Base-by-base conservation (phyloP, 2,888 invertebrate species). In the Andrena camellia region DNA sequence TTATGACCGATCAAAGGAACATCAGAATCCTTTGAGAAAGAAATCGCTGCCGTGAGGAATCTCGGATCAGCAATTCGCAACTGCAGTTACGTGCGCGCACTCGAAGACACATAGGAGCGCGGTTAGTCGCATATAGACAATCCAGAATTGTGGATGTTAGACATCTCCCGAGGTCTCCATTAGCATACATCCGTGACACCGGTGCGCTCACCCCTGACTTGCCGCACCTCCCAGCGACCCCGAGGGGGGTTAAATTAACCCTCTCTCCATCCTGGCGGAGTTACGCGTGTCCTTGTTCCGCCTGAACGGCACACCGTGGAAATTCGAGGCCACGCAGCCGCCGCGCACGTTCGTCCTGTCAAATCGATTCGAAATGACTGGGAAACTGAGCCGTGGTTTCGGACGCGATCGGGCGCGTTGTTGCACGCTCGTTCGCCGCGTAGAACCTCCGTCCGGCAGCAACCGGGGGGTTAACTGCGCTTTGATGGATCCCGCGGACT, bases 131-230 rank as follows among this genome's bases (percentile, higher is more conserved):
- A 70, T 84, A 83, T 84, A 87, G 88, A 83, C 90, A 90, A 91
- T 90, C 92, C 85, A 84, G 86, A 84, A 86, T 88, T 90, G 87
- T 90, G 83, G 88, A 92, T 91, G 92, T 92, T 90, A 92, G 90
- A 92, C 91, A 90, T 92, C 89, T 91, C 89, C 86, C 83, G 89
- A 90, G 92, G 89, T 92, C 90, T 92, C 90, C 90, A 93, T 93
- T 93, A 93, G 91, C 92, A 93, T 93, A 92, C 90, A 93, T 92
- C 90, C 90, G 90, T 90, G 90, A 90, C 90, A 88, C 86, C 83
- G 83, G 83, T 86, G 90, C 57, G 57, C 88, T 89, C 88, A 88
- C 88, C 89, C 88, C 88, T 88, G 90, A 90, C 91, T 90, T 91
- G 86, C 86, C 87, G 83, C 88, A 87, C 85, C 83, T 83, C 85